A percentile compares a stretch with the other conserved stretches of the same genome.
These are phyloP conservation scores for Iselma pallidipennis DNA, from an alignment of 2,888 invertebrate genomes.

Conservation along the genomic window DNA sequence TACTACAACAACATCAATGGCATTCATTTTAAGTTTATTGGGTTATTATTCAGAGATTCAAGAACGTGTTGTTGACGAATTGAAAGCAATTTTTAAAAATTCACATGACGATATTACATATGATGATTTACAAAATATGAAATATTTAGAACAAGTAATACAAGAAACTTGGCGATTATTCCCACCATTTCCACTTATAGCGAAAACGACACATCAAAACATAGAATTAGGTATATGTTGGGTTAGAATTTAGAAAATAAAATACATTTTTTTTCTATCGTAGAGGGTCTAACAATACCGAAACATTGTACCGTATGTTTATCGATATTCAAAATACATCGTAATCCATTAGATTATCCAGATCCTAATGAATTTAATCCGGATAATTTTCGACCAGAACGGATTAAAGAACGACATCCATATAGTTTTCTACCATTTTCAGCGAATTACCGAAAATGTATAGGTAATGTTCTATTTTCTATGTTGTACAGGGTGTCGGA, in stretches of 20 bases:
- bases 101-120: conserved; percentile 32
- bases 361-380: conserved; percentile 75
- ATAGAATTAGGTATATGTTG: conserved; percentile 27
- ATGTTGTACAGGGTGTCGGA: too few relatives aligned
- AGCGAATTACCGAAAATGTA: conserved; percentile 74
- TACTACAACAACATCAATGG: conserved; percentile 37
- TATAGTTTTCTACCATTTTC: conserved; percentile 76
- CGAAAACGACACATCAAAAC: conserved; percentile 30
- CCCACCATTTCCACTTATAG: conserved; percentile 35
- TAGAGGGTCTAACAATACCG: conserved; percentile 31
- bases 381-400: conserved; percentile 72
- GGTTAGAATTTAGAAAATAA: conserved; percentile 20
- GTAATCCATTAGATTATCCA: conserved; percentile 64
- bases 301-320: conserved; percentile 30
- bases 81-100: conserved; percentile 23
- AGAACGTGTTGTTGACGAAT: conserved; percentile 25
- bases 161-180: conserved; percentile 43
- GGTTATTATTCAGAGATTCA: conserved; percentile 34
- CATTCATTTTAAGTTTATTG: conserved; percentile 37
- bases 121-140: conserved; percentile 36
- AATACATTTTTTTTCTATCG: background rate
- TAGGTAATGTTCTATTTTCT: too few relatives aligned
- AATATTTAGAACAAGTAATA: conserved; percentile 42
- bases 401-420: conserved; percentile 70
- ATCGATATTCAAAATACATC: conserved; percentile 59